Conservation (phyloP, 2,888 invertebrate genomes). For the Epirrhoe alternata region DNA sequence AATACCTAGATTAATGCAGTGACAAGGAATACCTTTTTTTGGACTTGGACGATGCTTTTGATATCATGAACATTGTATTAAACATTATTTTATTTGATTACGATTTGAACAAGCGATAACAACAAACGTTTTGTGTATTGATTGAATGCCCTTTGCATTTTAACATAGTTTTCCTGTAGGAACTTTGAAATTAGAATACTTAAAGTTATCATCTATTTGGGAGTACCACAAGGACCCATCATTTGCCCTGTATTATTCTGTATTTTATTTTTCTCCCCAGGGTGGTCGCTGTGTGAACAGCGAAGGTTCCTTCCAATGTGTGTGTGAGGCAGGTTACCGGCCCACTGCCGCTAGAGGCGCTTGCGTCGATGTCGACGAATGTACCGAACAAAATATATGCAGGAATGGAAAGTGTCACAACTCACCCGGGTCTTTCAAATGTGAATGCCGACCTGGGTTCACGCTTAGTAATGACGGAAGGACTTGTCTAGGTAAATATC, state of each 20-base stretch:
- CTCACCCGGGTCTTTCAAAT: conserved; percentile 91
- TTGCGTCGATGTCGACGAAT: conserved; percentile 84
- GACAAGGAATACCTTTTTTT: no score
- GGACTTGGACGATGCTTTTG: conserved; percentile 13
- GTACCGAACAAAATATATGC: conserved; percentile 90
- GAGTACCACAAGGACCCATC: conserved; percentile 16
- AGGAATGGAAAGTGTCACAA: conserved; percentile 92
- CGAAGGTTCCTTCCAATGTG: conserved; percentile 93
- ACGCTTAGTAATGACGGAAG: conserved; percentile 91
- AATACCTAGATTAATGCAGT: no score
- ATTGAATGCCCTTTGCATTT: background rate
- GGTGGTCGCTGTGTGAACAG: conserved; percentile 93
- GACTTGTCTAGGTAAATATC: conserved; percentile 88
- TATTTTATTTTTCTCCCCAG: conserved; percentile 54
- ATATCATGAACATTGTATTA: background rate
- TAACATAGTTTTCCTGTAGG: background rate
- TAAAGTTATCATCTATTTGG: background rate
- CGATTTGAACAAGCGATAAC: background rate
- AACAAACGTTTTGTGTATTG: background rate
- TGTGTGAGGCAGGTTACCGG: conserved; percentile 92
- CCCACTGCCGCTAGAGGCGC: conserved; percentile 80
- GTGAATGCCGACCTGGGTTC: conserved; percentile 92
- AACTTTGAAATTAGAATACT: background rate
- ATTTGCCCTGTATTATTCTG: conserved; percentile 15
- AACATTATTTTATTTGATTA: background rate